Evolutionary conservation across 1,140 invertebrate species (phyloP).

Genomic region (Macrostomum lignano): DNA sequence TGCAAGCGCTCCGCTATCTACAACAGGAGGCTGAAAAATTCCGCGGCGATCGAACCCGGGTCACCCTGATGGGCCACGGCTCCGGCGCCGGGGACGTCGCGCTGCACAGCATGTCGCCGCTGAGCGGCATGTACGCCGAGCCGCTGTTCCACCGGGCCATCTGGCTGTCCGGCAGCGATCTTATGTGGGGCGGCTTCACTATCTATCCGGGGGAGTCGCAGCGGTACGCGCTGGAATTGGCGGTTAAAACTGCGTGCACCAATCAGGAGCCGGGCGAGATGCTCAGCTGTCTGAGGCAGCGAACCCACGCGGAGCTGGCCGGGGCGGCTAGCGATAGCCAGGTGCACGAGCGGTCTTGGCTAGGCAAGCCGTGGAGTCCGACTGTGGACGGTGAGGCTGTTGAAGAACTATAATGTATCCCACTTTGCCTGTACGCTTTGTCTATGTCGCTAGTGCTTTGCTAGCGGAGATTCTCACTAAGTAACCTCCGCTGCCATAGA

Average conservation of each 20-base stretch:
- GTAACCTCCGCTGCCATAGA: too few relatives aligned
- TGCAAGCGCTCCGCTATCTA: slow-evolving; percentile 1
- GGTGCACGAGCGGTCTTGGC: background rate
- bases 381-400: background rate
- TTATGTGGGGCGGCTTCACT: background rate
- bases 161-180: slow-evolving; percentile 1
- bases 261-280: background rate
- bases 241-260: background rate
- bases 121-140: too few relatives aligned
- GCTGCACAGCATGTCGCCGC: background rate
- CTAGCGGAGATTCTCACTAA: too few relatives aligned
- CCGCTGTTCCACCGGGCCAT: background rate
- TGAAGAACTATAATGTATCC: too few relatives aligned
- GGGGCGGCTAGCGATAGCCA: background rate
- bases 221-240: background rate
- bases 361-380: background rate
- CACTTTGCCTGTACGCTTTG: too few relatives aligned
- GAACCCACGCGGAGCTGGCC: background rate
- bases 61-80: slow-evolving; percentile 4
- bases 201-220: background rate
- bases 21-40: background rate
- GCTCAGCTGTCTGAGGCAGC: background rate
- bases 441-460: too few relatives aligned
- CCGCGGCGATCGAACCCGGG: background rate
- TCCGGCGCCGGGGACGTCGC: background rate